Conservation (phyloP, 2,797 vertebrate species). For the Tadarida brasiliensis region DNA sequence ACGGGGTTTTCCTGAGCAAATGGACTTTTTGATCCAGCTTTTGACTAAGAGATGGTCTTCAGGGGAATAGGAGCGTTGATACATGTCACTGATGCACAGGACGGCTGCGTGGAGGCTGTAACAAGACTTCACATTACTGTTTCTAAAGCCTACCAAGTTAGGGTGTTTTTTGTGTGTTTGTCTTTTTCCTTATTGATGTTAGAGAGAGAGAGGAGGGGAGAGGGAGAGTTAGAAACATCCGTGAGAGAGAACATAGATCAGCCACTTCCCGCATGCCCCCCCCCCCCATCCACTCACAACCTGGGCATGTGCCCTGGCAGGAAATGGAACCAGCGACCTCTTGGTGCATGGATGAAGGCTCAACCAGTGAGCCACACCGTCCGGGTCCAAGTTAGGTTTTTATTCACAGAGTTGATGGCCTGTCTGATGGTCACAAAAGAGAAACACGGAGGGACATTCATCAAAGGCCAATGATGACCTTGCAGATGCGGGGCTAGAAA, state of each 20-base stretch:
- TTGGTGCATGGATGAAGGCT: too few species aligned
- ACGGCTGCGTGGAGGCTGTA: conserved; percentile 99
- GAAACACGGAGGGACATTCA: conserved; percentile 99
- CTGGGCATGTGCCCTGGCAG: too few species aligned
- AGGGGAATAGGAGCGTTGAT: conserved; percentile 98
- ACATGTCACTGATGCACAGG: conserved; percentile 93
- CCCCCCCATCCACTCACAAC: too few species aligned
- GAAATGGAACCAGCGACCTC: too few species aligned
- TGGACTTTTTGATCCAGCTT: conserved; percentile 99
- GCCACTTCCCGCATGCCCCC: too few species aligned
- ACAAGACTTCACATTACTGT: conserved; percentile 98
- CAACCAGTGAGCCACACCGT: too few species aligned
- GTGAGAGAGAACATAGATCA: too few species aligned
- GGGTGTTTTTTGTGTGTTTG: too few species aligned
- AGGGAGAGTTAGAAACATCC: too few species aligned
- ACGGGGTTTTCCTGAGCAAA: conserved; percentile 99
- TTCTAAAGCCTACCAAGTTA: conserved; percentile 93
- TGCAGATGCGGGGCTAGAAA: conserved; percentile 97
- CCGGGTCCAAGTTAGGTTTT: conserved; percentile 90
- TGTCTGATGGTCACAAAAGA: conserved; percentile 99
- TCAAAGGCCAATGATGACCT: conserved; percentile 99
- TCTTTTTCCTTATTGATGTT: too few species aligned
- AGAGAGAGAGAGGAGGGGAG: too few species aligned
- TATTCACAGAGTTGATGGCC: conserved; percentile 94
- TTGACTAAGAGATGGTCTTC: conserved; percentile 99